Percentiles rank a stretch among this genome's conserved stretches.
These are phyloP conservation scores for Heteractis magnifica DNA, from an alignment of 92 coral and sea anemone genomes.

Conservation along the genomic window DNA sequence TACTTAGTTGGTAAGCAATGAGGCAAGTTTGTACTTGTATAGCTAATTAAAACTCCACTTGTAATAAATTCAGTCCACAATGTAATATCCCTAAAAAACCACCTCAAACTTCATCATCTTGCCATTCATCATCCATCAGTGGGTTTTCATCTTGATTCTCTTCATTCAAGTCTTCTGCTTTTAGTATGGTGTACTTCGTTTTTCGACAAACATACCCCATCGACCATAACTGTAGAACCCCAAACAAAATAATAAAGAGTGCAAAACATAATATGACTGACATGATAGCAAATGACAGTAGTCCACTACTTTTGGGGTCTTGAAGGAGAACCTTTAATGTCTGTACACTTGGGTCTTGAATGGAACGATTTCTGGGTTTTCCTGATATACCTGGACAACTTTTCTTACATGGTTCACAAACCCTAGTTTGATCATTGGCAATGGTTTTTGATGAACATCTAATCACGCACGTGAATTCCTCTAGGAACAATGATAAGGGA, in stretches of 20 bases:
- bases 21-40: no score
- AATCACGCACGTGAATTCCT: conserved; percentile 72
- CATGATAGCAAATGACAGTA: conserved; percentile 45
- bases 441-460: conserved; percentile 69
- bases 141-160: conserved; percentile 24
- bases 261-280: conserved; percentile 47
- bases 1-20: no score
- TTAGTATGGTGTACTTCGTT: conserved; percentile 28
- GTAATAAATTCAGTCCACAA: not conserved
- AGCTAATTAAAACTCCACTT: not conserved
- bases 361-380: conserved; percentile 63
- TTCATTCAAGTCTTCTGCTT: conserved; percentile 21
- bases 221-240: conserved; percentile 68
- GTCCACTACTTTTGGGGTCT: conserved; percentile 49
- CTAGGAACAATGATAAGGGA: conserved; percentile 60
- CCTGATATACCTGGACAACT: conserved; percentile 49
- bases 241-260: conserved; percentile 59
- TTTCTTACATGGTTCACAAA: conserved; percentile 67
- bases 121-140: conserved; percentile 46
- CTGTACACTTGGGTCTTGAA: conserved; percentile 46
- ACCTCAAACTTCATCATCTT: conserved; percentile 26
- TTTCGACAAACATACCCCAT: conserved; percentile 33
- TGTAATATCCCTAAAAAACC: not conserved
- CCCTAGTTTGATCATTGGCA: conserved; percentile 48
- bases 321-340: conserved; percentile 50